Percentiles rank a stretch among this genome's conserved stretches.
phyloP scores from a whole-genome alignment of 1,140 invertebrate genomes.

The Drosophila subpulchrella region DNA sequence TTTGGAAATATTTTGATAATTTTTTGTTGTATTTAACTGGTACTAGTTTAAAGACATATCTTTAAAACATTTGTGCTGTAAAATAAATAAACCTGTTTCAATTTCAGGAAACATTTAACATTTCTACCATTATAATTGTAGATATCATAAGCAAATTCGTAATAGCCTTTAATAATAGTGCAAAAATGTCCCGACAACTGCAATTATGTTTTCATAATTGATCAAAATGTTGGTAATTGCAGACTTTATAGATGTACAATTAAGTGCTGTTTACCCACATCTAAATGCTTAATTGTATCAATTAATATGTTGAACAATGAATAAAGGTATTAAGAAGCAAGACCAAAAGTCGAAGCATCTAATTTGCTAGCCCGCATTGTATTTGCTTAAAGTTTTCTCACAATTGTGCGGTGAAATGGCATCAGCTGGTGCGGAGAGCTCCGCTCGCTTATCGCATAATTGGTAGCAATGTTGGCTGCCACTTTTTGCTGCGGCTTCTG shows the following conservation, averaged over 20 bases:
- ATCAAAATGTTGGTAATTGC: not conserved
- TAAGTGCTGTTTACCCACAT: not conserved
- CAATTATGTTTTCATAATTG: not conserved
- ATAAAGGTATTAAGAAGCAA: not conserved
- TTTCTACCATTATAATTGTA: not conserved
- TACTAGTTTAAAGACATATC: too few species aligned
- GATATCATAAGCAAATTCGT: too few species aligned
- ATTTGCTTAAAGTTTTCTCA: conserved; percentile 36
- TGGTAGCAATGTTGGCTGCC: conserved; percentile 80
- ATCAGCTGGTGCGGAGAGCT: conserved; percentile 31
- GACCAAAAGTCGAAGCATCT: conserved; percentile 12
- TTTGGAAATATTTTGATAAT: too few species aligned
- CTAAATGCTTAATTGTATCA: conserved; percentile 5
- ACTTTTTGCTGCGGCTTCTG: conserved; percentile 71
- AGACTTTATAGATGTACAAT: not conserved
- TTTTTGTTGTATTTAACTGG: not conserved
- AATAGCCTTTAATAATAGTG: not conserved
- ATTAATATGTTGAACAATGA: conserved; percentile 1
- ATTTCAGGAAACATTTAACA: not conserved
- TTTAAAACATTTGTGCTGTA: too few species aligned
- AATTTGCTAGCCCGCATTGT: conserved; percentile 32
- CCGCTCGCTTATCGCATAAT: conserved; percentile 76
- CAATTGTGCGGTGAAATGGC: conserved; percentile 28
- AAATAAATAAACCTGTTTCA: not conserved
- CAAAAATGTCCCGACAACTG: not conserved